Percentiles rank a stretch among this genome's conserved stretches.
Conservation (phyloP, 2,797 vertebrate species). For the Leptoclinus maculatus region DNA sequence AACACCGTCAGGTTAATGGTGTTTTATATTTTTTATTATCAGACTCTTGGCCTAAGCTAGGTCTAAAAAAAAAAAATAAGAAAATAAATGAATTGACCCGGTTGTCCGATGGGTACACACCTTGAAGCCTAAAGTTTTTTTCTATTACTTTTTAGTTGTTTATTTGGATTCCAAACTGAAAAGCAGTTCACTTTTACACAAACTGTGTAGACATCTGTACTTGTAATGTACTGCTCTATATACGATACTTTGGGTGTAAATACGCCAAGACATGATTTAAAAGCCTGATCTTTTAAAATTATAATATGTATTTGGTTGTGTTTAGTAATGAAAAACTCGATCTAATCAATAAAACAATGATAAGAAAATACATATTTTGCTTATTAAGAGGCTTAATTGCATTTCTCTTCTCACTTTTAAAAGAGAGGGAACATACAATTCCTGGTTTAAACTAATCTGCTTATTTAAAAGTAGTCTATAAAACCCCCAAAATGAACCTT, state of each 20-base stretch:
- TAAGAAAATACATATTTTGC: not conserved
- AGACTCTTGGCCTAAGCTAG: not conserved
- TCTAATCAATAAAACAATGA: not conserved
- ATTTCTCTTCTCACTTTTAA: not conserved
- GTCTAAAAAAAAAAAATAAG: not conserved
- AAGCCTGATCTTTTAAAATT: not conserved
- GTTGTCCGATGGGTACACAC: not conserved
- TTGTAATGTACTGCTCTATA: not conserved
- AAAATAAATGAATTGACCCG: not conserved
- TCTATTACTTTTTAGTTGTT: not conserved
- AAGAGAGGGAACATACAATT: not conserved
- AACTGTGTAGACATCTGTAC: not conserved
- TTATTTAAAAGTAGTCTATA: not conserved
- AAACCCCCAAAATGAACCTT: not conserved
- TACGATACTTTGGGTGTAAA: not conserved
- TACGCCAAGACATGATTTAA: not conserved
- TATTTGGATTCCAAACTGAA: not conserved
- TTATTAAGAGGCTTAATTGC: not conserved
- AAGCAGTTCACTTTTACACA: not conserved
- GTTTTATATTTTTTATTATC: not conserved
- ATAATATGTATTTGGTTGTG: too few relatives aligned
- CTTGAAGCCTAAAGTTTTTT: not conserved
- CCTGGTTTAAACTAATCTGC: not conserved
- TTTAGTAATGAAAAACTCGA: not conserved
- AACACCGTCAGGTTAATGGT: not conserved